Percentiles rank a stretch among this genome's conserved stretches.
These are phyloP conservation scores for Tetraneura akinire DNA, from an alignment of 1,140 invertebrate species.

Conservation along the genomic window DNA sequence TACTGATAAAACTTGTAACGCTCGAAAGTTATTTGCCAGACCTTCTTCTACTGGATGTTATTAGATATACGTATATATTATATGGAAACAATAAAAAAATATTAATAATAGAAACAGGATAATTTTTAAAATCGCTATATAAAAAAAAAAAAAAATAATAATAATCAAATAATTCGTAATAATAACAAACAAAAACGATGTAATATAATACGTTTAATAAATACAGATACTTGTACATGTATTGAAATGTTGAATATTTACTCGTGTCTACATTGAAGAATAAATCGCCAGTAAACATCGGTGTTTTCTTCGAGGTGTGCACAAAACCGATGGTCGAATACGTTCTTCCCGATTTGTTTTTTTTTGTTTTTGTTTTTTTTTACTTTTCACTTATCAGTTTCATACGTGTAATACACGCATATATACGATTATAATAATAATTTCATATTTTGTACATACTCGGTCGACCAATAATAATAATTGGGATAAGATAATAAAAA, in stretches of 20 bases:
- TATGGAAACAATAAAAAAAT: conserved; percentile 43
- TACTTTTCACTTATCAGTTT: not conserved
- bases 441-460: not conserved
- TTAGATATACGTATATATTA: conserved; percentile 32
- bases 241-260: conserved; percentile 46
- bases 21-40: conserved; percentile 46
- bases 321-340: conserved; percentile 16
- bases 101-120: not conserved
- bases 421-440: not conserved
- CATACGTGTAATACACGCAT: not conserved
- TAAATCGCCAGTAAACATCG: conserved; percentile 46
- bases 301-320: conserved; percentile 20
- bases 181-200: not conserved
- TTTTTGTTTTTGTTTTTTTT: conserved; percentile 11
- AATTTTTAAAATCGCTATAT: conserved; percentile 25
- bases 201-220: not conserved
- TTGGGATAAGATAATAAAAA: conserved; percentile 10
- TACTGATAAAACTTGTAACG: conserved; percentile 32
- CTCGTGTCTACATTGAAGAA: conserved; percentile 46
- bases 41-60: conserved; percentile 23
- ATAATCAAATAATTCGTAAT: conserved; percentile 10
- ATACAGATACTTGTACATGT: conserved; percentile 13
- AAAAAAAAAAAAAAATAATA: not conserved
- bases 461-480: not conserved
- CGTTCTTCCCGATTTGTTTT: not conserved